Evolutionary conservation across 2,113 vertebrate species (phyloP).

Genomic region (Dermatemys mawii): DNA sequence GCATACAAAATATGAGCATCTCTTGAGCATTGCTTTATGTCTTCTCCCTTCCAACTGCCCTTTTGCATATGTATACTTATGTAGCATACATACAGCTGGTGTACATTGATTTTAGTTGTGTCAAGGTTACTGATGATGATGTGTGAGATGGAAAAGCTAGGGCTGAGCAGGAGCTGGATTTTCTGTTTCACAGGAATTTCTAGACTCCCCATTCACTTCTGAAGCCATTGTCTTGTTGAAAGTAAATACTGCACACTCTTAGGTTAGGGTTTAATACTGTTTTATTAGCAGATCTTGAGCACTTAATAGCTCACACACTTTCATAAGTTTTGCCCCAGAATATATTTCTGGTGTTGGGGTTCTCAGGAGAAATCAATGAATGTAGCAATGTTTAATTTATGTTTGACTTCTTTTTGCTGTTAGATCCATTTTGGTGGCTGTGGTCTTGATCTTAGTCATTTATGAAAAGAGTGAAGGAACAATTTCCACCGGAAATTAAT

Average conservation of each 20-base stretch:
- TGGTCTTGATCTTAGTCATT: conserved; percentile 54
- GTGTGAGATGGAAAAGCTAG: neutral
- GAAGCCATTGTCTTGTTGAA: neutral
- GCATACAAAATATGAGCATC: neutral
- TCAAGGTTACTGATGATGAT: neutral
- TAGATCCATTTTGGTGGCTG: conserved; percentile 52
- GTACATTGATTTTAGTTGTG: neutral
- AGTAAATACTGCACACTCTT: neutral
- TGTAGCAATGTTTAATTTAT: conserved; percentile 47
- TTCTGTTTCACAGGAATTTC: neutral
- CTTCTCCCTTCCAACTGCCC: neutral
- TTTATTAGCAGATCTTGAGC: neutral
- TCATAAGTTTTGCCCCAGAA: neutral
- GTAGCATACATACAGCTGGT: neutral
- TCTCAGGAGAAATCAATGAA: neutral
- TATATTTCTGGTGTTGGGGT: neutral
- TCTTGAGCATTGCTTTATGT: neutral
- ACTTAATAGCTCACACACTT: neutral
- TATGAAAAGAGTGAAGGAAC: conserved; percentile 54
- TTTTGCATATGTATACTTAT: neutral
- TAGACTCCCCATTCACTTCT: neutral
- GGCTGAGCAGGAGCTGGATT: neutral
- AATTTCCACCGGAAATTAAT: conserved; percentile 61
- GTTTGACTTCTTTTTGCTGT: conserved; percentile 42
- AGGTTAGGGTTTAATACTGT: neutral